A percentile compares a stretch with the other conserved stretches of the same genome.
Evolutionary conservation across 2,797 vertebrate genomes (phyloP).

Genomic region (Melanotaenia parkinsoni): DNA sequence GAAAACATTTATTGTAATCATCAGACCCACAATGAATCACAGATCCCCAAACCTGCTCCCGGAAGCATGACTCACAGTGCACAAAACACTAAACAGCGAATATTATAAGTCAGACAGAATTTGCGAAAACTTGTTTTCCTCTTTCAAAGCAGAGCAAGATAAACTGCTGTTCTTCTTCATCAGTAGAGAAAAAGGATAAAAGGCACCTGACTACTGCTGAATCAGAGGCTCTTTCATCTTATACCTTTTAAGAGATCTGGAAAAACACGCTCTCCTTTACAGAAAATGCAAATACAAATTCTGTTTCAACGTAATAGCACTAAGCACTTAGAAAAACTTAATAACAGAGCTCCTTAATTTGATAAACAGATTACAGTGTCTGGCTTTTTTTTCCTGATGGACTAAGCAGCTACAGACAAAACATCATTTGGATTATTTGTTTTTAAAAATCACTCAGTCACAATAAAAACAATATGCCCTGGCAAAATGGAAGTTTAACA

Average conservation of each 20-base stretch:
- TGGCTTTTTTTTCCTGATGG: background rate
- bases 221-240: conserved; percentile 65
- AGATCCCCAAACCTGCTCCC: conserved; percentile 39
- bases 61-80: conserved; percentile 28
- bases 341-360: conserved; percentile 28
- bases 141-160: conserved; percentile 52
- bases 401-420: background rate
- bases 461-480: background rate
- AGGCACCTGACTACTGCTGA: conserved; percentile 62
- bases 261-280: conserved; percentile 53
- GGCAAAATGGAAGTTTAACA: background rate
- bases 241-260: conserved; percentile 56
- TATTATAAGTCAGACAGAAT: conserved; percentile 33
- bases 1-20: conserved; percentile 25
- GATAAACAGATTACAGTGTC: conserved; percentile 17
- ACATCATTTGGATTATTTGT: conserved; percentile 1
- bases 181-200: conserved; percentile 40
- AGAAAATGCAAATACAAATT: conserved; percentile 52
- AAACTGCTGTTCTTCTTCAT: conserved; percentile 56
- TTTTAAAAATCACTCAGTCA: background rate
- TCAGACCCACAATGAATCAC: conserved; percentile 36
- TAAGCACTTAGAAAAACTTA: conserved; percentile 19
- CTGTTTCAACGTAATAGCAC: conserved; percentile 42
- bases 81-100: conserved; percentile 25
- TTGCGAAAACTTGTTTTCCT: conserved; percentile 26